Base-by-base conservation (phyloP, 2,797 vertebrate genomes). In the Pangasius djambal region DNA sequence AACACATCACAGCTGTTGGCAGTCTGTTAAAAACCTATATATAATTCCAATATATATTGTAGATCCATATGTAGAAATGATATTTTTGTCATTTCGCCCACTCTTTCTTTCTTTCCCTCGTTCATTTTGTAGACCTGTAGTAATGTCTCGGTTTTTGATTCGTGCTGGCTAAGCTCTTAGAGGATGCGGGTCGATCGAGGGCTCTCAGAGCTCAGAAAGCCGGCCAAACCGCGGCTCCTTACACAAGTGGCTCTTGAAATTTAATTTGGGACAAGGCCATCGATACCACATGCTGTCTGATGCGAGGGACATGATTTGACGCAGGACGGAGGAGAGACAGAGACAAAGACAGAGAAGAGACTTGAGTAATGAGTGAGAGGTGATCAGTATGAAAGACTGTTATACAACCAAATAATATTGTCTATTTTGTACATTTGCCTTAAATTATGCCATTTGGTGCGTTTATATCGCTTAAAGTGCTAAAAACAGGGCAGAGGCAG, bases 251-350 rank as follows among this genome's bases (percentile, higher is more conserved):
- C 59, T 83, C 37, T 44, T 65, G 83, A 72, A 86, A 86, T 86
- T 78, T 18, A 86, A 89, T 91, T 91, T 69, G 79, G 88, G 25
- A 63, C 88, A 69, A 77, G 81, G 84, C 85, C 37, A 75, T 87
- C 81, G 57, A 86, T 86, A 83, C 69, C 65, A 59, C 86, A 83
- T 40, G 82, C 75, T 74, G 87, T 84, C 61, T 84, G 20, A 13
- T 84, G 81, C 18, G 25, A 81, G n/a, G 61, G 57, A 63, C 74
- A 12, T 57, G 40, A 57, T n/a, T 34, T 28, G 31, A 81, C 0
- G 61, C 37, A 3, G 63, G 50, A 78, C 83, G 67, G 63, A 59
- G 28, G 65, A 87, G 89, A 67, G 86, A 90, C 40, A 40, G 37
- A 40, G 82, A 67, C 44, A 48, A 83, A 31, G n/a, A 34, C 34